Base-by-base conservation (phyloP, 1,140 invertebrate species). In the Zaprionus kolodkinae region DNA sequence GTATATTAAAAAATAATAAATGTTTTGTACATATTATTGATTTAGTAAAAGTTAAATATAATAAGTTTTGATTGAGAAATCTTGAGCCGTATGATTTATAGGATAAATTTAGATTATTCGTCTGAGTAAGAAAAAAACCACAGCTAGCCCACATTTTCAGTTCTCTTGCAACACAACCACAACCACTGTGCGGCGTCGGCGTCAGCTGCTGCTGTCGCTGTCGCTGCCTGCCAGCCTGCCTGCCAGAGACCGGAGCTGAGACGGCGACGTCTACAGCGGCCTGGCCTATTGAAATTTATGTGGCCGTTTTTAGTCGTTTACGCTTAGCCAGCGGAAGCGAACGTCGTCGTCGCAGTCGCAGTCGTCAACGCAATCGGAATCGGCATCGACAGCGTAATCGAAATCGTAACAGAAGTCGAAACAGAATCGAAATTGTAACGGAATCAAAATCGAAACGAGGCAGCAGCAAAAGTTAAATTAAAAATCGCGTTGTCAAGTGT, bases 251-350 rank as follows among this genome's bases (percentile, higher is more conserved):
- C 66, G 76, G 13, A 59, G 38, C 79, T 71, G 72, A 45, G 40
- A 45, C 40, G 6, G 33, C 33, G 33, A 35, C 33, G 33, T 9
- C n/a, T 15, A 45, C 40, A 17, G 40, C 40, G 40, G 40, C 68
- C 81, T 84, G 82, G 83, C 83, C 83, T 88, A 87, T 88, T 87
- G 84, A 88, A 88, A 88, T 88, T 88, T 89, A 88, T 88, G 84
- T 81, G 85, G 81, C 81, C 85, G 87, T 78, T 87, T 89, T 88
- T 84, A 88, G 84, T 88, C 84, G 84, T 89, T 88, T 89, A 87
- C 85, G 84, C 88, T 80, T 77, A 89, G 85, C 86, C 84, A 88
- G 85, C 84, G 84, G 84, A 88, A 88, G 85, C 84, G 85, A 87
- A 87, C 83, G 83, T 87, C 70, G 73, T 56, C 64, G 50, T 67